These are phyloP conservation scores for Stratiomys singularior DNA, from an alignment of 2,888 invertebrate species.

Conservation along the genomic window DNA sequence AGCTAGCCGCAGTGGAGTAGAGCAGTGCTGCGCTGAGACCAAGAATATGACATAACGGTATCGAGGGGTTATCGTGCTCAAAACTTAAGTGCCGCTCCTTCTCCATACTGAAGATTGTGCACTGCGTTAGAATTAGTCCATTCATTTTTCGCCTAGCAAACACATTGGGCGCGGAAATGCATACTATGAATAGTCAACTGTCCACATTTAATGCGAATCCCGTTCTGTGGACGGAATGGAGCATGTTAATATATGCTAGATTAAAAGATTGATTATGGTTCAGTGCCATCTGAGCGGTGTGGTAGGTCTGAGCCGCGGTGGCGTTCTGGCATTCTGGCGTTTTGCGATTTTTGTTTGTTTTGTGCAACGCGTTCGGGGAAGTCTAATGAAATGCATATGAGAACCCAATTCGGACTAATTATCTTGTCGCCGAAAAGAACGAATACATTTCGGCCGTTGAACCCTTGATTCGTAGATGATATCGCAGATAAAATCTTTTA, in stretches of 20 bases:
- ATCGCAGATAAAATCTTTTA: no score
- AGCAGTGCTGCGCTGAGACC: not conserved
- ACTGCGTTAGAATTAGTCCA: slow-evolving; percentile 23
- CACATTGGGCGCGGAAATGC: slow-evolving; percentile 18
- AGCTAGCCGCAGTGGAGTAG: not conserved
- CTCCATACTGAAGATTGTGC: not conserved
- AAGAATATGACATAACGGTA: slow-evolving; percentile 35
- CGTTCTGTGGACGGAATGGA: not conserved
- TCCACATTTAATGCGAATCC: not conserved
- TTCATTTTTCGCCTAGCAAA: slow-evolving; percentile 8
- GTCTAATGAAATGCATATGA: no score
- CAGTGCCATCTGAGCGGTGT: no score
- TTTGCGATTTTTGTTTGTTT: no score
- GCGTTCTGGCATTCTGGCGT: no score
- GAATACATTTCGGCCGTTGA: no score
- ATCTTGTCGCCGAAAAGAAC: no score
- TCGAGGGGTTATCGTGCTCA: slow-evolving; percentile 32
- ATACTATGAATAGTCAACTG: slow-evolving; percentile 7
- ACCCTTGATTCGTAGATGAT: no score
- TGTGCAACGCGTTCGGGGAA: no score
- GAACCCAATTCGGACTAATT: no score
- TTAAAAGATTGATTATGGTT: not conserved
- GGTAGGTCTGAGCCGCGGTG: no score
- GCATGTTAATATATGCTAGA: not conserved
- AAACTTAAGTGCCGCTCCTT: slow-evolving; percentile 23